Base-by-base conservation (phyloP, 2,888 invertebrate genomes). In the Lasioglossum calceatum region DNA sequence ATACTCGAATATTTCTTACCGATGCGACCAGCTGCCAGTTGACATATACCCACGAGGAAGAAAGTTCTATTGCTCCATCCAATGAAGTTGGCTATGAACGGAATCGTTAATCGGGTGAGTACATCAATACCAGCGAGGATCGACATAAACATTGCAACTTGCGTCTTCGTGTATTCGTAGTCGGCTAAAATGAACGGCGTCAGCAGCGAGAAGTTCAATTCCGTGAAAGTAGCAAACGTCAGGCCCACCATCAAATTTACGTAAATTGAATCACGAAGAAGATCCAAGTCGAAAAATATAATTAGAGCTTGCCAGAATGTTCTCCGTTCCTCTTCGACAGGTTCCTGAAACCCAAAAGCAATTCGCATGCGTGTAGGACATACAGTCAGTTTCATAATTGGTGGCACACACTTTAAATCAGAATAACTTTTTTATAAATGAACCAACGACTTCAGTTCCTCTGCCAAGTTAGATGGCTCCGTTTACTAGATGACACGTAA, bases 181-280 rank as follows among this genome's bases (percentile, higher is more conserved):
- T 97, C 97, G 32, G 96, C 96, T n/a, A 97, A 95, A 89, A 97
- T 97, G 88, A 97, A 97, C 1, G 97, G 97, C 0, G 97, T 97
- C 76, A 97, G 92, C 76, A 97, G 96, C 2, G 97, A 97, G 93
- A 97, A 97, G 93, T 97, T 97, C 10, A 97, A 91, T 94, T 97
- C 97, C 7, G 96, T 97, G 91, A 97, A 97, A 92, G 97, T 97
- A 0, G 97, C 97, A 64, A 97, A 95, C 0, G 97, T 97, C 75
- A 97, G 96, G 0, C 97, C 97, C 79, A 97, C 93, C 96, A 97
- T 97, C 23, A 97, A 95, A 91, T 97, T 97, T 4, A 97, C 96
- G 91, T 97, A 97, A 5, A 97, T 96, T 23, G 96, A 96, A 94
- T 97, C 97, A 89, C 96, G 96, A 80, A 97, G 94, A 77, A 97